Evolutionary conservation across 2,797 vertebrate species (phyloP).

Genomic region (Urophycis tenuis): DNA sequence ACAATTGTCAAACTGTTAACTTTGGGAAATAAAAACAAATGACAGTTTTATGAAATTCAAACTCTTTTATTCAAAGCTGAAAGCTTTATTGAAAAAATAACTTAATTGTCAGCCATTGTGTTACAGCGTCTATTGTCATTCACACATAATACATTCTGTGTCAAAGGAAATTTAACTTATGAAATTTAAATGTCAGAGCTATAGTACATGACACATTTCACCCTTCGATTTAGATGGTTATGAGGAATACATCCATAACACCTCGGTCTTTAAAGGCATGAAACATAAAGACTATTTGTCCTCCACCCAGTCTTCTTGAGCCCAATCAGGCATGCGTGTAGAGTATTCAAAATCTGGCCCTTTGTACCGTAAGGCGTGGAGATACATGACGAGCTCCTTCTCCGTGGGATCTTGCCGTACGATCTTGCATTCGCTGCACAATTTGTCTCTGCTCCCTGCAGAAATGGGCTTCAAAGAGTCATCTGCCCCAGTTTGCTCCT

Average conservation of each 20-base stretch:
- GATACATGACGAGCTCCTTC: slow-evolving; percentile 90
- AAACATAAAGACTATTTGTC: slow-evolving; percentile 3
- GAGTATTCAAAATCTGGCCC: slow-evolving; percentile 90
- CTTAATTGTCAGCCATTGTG: neutral
- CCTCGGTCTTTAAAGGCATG: slow-evolving; percentile 2
- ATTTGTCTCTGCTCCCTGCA: slow-evolving; percentile 62
- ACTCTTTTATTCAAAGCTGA: slow-evolving; percentile 25
- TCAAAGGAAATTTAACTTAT: neutral
- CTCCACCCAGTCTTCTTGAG: slow-evolving; percentile 83
- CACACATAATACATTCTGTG: neutral
- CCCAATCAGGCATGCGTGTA: slow-evolving; percentile 84
- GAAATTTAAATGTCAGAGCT: neutral
- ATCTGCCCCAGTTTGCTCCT: slow-evolving; percentile 11
- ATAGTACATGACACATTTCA: neutral
- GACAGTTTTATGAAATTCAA: neutral
- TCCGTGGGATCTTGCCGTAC: slow-evolving; percentile 81
- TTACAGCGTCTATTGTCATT: neutral
- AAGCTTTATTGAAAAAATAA: slow-evolving; percentile 1
- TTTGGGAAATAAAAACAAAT: slow-evolving; percentile 45
- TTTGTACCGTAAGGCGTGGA: slow-evolving; percentile 91
- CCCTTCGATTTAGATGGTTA: neutral
- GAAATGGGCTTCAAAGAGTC: slow-evolving; percentile 11
- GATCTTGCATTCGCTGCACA: slow-evolving; percentile 84
- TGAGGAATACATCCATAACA: neutral
- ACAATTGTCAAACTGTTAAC: slow-evolving; percentile 30